Conservation (phyloP, 2,113 vertebrate genomes). For the Oceanodroma tethys region DNA sequence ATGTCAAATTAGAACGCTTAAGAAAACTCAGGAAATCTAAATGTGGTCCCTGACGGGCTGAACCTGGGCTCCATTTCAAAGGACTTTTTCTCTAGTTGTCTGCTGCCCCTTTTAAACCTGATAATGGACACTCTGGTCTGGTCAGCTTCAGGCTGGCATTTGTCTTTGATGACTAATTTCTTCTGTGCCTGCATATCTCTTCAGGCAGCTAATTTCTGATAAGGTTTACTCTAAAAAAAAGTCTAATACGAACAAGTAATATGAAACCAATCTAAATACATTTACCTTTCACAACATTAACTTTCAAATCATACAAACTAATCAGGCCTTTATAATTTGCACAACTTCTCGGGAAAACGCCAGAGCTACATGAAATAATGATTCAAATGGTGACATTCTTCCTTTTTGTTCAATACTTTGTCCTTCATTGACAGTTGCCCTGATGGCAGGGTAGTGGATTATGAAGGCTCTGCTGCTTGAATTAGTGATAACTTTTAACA, state of each 20-base stretch:
- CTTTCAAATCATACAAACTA: background rate
- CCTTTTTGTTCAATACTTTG: background rate
- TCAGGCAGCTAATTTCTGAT: constrained; percentile 20
- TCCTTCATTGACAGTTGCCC: background rate
- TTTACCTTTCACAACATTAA: background rate
- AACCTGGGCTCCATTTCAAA: constrained; percentile 38
- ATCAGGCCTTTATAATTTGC: background rate
- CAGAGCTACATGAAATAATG: background rate
- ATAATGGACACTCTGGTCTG: constrained; percentile 30
- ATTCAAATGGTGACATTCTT: background rate
- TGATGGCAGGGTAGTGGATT: background rate
- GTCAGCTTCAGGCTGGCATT: constrained; percentile 44
- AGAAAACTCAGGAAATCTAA: constrained; percentile 35
- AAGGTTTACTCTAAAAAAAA: background rate
- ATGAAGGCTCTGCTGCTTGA: background rate
- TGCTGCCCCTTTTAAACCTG: constrained; percentile 4
- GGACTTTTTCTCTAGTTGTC: background rate
- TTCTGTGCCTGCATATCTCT: constrained; percentile 11
- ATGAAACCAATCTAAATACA: background rate
- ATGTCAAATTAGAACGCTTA: background rate
- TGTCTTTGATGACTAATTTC: constrained; percentile 43
- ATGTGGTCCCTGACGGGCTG: background rate
- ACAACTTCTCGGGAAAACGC: background rate
- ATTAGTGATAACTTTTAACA: background rate
- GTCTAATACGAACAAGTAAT: background rate